Conservation (phyloP, 2,888 invertebrate species). For the Amphiduros pacificus region DNA sequence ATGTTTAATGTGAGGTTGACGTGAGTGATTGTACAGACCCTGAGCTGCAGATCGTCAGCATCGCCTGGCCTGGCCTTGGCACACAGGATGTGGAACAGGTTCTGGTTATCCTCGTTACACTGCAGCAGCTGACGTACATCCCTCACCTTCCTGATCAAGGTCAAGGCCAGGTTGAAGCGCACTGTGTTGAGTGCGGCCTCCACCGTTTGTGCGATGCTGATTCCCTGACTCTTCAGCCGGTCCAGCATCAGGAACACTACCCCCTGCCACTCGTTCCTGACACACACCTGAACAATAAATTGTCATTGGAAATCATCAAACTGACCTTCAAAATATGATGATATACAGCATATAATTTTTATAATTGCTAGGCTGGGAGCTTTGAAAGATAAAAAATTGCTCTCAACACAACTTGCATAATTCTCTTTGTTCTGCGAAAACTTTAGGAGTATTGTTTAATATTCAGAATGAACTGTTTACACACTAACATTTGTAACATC, state of each 20-base stretch:
- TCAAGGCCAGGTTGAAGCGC: conserved; percentile 59
- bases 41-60: not conserved
- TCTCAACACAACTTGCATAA: no score
- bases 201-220: conserved; percentile 53
- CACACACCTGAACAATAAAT: conserved; percentile 50
- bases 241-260: conserved; percentile 62
- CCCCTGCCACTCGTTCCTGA: conserved; percentile 61
- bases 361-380: no score
- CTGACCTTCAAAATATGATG: no score
- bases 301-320: no score
- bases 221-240: conserved; percentile 52
- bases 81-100: conserved; percentile 59
- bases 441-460: no score
- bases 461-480: no score
- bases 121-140: conserved; percentile 38
- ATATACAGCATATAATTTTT: no score
- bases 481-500: no score
- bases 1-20: not conserved
- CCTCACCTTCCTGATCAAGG: conserved; percentile 54
- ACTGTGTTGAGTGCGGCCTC: conserved; percentile 60
- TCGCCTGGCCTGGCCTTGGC: conserved; percentile 35
- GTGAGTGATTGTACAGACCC: not conserved
- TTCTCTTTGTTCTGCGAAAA: no score
- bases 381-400: no score
- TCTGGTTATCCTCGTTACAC: conserved; percentile 49